A percentile compares a stretch with the other conserved stretches of the same genome.
phyloP scores from a whole-genome alignment of 2,888 invertebrate genomes.

The Philhelius pedissequus region DNA sequence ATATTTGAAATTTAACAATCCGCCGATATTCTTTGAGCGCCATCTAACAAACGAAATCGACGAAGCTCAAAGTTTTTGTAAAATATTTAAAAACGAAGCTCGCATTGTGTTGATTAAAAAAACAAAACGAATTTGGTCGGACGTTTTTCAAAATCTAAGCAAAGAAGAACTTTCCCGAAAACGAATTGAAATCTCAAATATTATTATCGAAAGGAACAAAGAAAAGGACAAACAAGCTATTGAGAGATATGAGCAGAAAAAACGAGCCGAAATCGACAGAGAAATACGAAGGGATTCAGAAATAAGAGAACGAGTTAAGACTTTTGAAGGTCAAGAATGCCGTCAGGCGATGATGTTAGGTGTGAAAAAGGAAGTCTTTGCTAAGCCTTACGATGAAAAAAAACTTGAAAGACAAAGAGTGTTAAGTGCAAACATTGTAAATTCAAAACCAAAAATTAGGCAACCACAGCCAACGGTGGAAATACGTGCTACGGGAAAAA shows the following conservation, averaged over 20 bases:
- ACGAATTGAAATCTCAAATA: constrained; percentile 75
- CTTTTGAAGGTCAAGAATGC: constrained; percentile 73
- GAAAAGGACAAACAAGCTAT: constrained; percentile 75
- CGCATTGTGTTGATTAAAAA: constrained; percentile 76
- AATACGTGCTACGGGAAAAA: constrained; percentile 74
- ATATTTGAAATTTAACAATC: constrained; percentile 77
- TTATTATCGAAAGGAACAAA: constrained; percentile 75
- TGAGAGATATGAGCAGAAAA: constrained; percentile 75
- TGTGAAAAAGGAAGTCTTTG: constrained; percentile 43
- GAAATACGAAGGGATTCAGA: constrained; percentile 75
- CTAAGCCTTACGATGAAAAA: constrained; percentile 40
- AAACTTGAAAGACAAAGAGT: constrained; percentile 35
- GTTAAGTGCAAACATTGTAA: constrained; percentile 22
- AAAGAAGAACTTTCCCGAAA: constrained; percentile 74
- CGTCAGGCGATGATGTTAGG: constrained; percentile 51
- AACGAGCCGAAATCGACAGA: constrained; percentile 74
- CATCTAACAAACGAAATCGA: constrained; percentile 77
- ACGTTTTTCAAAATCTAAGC: constrained; percentile 74
- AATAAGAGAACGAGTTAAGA: constrained; percentile 75
- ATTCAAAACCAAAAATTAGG: constrained; percentile 16
- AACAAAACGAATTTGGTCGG: constrained; percentile 75
- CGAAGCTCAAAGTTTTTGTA: constrained; percentile 76
- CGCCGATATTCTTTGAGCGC: constrained; percentile 77
- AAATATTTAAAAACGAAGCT: constrained; percentile 76
- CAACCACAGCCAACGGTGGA: constrained; percentile 72